Percentiles rank a stretch among this genome's conserved stretches.
Evolutionary conservation across 2,797 vertebrate species (phyloP).

Genomic region (Myotis daubentonii): DNA sequence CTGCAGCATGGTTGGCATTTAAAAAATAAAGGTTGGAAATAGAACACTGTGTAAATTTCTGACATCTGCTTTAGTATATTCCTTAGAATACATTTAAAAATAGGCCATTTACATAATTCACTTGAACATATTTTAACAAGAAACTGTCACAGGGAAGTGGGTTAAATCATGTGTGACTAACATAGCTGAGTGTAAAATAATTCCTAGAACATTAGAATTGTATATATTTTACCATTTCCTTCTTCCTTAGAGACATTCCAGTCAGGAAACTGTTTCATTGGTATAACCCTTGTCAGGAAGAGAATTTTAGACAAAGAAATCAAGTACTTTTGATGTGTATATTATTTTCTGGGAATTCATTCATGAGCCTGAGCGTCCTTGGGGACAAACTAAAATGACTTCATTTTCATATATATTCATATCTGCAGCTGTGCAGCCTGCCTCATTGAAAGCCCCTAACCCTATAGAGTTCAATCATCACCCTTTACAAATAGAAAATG

Average conservation of each 20-base stretch:
- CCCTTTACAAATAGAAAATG: slow-evolving; percentile 69
- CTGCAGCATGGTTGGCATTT: slow-evolving; percentile 49
- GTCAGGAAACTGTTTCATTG: slow-evolving; percentile 38
- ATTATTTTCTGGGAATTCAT: slow-evolving; percentile 57
- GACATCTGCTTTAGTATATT: slow-evolving; percentile 39
- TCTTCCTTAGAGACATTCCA: slow-evolving; percentile 40
- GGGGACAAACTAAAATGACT: slow-evolving; percentile 56
- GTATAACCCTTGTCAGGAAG: slow-evolving; percentile 29
- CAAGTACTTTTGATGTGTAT: slow-evolving; percentile 47
- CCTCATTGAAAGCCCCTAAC: slow-evolving; percentile 48
- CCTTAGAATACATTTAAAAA: slow-evolving; percentile 59
- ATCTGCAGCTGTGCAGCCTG: slow-evolving; percentile 53
- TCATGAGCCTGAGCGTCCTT: slow-evolving; percentile 10
- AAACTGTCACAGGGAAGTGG: slow-evolving; percentile 50
- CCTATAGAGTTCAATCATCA: slow-evolving; percentile 56
- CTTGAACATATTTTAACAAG: slow-evolving; percentile 50
- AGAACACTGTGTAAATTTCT: slow-evolving; percentile 30
- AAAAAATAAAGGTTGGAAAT: neutral
- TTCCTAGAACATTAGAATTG: slow-evolving; percentile 36
- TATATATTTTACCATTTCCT: neutral
- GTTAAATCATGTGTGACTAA: slow-evolving; percentile 58
- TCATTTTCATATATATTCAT: slow-evolving; percentile 71
- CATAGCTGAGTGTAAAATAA: slow-evolving; percentile 3
- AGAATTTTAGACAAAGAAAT: slow-evolving; percentile 61
- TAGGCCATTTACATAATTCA: slow-evolving; percentile 56